Conservation (phyloP, 2,797 vertebrate genomes). For the Argya squamiceps region DNA sequence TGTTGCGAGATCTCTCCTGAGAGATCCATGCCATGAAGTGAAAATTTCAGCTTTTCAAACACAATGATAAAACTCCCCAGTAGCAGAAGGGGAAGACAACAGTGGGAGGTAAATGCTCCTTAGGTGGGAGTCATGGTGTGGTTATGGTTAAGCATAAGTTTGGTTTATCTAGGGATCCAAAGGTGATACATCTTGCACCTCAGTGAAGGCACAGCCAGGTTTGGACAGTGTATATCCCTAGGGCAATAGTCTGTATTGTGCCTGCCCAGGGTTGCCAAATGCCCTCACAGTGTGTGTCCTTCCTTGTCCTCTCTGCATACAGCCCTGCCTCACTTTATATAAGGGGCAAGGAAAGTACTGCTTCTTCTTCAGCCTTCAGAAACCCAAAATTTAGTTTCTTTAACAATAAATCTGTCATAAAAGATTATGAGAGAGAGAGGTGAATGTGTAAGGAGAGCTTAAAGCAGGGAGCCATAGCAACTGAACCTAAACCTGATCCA, state of each 20-base stretch:
- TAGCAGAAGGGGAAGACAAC: fast-evolving
- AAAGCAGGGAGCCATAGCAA: conserved; percentile 52
- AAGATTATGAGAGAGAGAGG: background rate
- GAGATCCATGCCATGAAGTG: background rate
- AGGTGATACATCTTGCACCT: background rate
- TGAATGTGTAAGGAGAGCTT: conserved; percentile 4
- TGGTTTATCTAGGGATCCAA: background rate
- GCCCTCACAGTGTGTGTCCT: background rate
- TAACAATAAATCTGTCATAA: conserved; percentile 16
- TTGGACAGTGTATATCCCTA: background rate
- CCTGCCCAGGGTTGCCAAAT: background rate
- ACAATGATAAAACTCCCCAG: background rate
- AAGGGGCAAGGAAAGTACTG: background rate
- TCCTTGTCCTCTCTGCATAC: background rate
- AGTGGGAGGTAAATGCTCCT: fast-evolving
- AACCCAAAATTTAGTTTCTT: background rate
- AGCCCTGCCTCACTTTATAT: background rate
- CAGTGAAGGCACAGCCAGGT: background rate
- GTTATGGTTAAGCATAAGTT: background rate
- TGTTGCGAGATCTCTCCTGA: background rate
- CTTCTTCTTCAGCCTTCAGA: background rate
- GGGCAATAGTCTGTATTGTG: too few relatives aligned
- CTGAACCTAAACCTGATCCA: conserved; percentile 17
- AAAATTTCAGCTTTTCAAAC: background rate
- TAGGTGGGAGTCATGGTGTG: fast-evolving